These are phyloP conservation scores for Periplaneta americana DNA, from an alignment of 1,140 invertebrate genomes.

Conservation along the genomic window DNA sequence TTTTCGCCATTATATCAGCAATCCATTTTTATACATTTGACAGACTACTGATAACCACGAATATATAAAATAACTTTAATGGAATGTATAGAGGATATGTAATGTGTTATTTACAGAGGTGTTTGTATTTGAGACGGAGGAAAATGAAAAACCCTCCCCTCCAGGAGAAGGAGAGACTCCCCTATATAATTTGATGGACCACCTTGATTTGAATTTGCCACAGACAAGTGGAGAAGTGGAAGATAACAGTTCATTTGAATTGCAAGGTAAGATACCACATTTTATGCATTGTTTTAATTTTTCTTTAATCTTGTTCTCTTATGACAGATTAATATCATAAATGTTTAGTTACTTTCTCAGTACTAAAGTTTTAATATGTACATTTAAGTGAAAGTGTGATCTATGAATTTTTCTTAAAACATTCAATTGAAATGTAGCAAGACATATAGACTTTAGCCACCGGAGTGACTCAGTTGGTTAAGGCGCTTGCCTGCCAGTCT, in stretches of 20 bases:
- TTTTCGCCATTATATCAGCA: too few relatives aligned
- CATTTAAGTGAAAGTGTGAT: too few relatives aligned
- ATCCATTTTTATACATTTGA: too few relatives aligned
- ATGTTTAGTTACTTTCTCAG: too few relatives aligned
- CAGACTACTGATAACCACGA: too few relatives aligned
- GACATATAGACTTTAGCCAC: too few relatives aligned
- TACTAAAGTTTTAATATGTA: too few relatives aligned
- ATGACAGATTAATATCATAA: not conserved
- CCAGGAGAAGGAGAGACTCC: slow-evolving; percentile 18
- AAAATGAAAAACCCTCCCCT: slow-evolving; percentile 24
- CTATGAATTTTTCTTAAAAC: too few relatives aligned
- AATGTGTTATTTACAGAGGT: slow-evolving; percentile 33
- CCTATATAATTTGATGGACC: slow-evolving; percentile 35
- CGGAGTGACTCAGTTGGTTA: too few relatives aligned
- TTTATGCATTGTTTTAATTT: not conserved
- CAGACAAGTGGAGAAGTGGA: slow-evolving; percentile 4
- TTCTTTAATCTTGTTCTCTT: not conserved
- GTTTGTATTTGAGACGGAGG: slow-evolving; percentile 54
- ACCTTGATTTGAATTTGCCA: slow-evolving; percentile 29
- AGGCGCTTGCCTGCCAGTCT: too few relatives aligned
- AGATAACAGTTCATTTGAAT: slow-evolving; percentile 10
- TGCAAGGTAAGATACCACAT: not conserved
- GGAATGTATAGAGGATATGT: not conserved
- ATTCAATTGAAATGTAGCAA: too few relatives aligned
- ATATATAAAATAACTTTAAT: too few relatives aligned